A percentile compares a stretch with the other conserved stretches of the same genome.
These are phyloP conservation scores for Chaetophractus vellerosus DNA, from an alignment of 2,797 vertebrate species.

Conservation along the genomic window DNA sequence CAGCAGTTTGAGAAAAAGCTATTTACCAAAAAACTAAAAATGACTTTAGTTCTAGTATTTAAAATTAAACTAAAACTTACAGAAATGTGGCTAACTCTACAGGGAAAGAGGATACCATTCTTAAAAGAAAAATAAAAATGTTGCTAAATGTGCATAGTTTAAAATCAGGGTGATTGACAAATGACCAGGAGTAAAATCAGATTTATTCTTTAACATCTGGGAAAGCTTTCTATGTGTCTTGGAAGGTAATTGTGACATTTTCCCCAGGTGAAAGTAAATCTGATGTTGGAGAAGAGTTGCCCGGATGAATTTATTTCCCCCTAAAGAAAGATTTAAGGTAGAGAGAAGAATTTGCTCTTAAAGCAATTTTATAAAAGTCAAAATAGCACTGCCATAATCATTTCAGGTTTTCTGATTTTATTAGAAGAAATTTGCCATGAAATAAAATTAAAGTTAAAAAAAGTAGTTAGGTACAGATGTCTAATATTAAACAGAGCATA, in stretches of 20 bases:
- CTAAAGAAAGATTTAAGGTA: conserved; percentile 11
- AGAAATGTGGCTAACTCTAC: neutral
- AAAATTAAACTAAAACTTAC: conserved; percentile 10
- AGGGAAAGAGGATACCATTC: neutral
- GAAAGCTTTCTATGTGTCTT: neutral
- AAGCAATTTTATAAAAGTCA: conserved; percentile 34
- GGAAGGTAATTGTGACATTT: neutral
- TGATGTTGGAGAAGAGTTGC: neutral
- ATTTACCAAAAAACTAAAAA: neutral
- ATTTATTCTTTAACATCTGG: neutral
- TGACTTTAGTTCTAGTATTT: neutral
- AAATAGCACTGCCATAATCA: neutral
- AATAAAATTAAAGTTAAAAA: neutral
- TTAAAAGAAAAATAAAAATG: neutral
- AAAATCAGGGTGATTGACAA: conserved; percentile 24
- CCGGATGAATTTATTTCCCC: neutral
- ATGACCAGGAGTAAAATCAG: neutral
- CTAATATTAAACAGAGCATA: neutral
- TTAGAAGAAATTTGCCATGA: neutral
- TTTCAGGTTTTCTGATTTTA: neutral
- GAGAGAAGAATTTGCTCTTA: conserved; percentile 44
- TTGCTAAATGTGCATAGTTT: neutral
- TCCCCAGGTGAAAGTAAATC: neutral
- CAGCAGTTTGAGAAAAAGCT: conserved; percentile 13
- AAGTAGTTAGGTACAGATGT: neutral